Base-by-base conservation (phyloP, 2,113 vertebrate genomes). In the Propithecus coquereli region DNA sequence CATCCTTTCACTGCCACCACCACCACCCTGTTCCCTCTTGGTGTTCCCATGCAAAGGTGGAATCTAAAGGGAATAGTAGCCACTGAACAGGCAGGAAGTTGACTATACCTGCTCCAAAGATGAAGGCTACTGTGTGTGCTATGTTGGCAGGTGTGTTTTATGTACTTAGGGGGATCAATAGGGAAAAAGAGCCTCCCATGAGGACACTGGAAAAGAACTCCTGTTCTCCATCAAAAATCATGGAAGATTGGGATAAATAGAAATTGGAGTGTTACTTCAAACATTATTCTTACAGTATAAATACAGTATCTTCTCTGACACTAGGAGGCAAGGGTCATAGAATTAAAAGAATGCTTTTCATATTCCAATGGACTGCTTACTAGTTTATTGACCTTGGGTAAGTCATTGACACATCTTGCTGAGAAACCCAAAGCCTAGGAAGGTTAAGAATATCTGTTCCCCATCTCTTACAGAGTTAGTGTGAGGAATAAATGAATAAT, bases 381-480 rank as follows among this genome's bases (percentile, higher is more conserved):
- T 84, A 76, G 3, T 76, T 85, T 87, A 76, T 63, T 77, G 34
- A 76, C 54, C 18, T 89, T 86, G 37, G 6, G 10, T 43, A 93
- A 90, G 30, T 57, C 70, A 94, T 16, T 93, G 50, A 52, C 34
- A 94, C 9, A 94, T 94, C 52, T 96, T 91, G 30, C 43, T 61
- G 17, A 63, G 63, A 84, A 94, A 94, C 10, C 11, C 6, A 68
- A 94, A 91, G 66, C 66, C 32, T 79, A 68, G 25, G n/a, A 87
- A 96, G 63, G 18, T 79, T 91, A 89, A 94, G 40, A 79, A 91
- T 80, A 82, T 18, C 43, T 86, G 10, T 82, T 86, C 50, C 93
- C 20, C 32, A 81, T 84, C 5, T 73, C 32, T 63, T 18, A 61
- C 32, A 54, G 6, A 25, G 17, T 74, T 88, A 22, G 13, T 79